Percentiles rank a stretch among this genome's conserved stretches.
Evolutionary conservation across 1,140 invertebrate genomes (phyloP).

Genomic region (Drosophila willistoni): DNA sequence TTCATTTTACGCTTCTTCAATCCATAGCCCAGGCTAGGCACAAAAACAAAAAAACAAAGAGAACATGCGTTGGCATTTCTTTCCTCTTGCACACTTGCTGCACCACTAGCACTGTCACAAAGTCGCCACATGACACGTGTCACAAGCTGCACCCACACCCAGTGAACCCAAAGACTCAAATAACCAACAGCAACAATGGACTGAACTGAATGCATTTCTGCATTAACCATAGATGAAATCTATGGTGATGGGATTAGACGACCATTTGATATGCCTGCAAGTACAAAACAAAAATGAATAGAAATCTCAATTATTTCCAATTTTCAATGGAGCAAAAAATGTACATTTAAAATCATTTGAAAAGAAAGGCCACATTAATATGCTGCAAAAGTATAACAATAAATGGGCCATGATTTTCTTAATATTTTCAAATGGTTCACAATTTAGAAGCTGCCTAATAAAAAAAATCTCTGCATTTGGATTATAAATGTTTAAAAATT

Average conservation of each 20-base stretch:
- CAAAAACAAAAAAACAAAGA: slow-evolving; percentile 42
- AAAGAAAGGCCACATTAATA: no score
- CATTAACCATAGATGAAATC: background rate
- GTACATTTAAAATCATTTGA: no score
- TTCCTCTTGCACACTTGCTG: slow-evolving; percentile 26
- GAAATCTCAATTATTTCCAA: no score
- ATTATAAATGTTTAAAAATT: no score
- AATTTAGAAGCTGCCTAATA: no score
- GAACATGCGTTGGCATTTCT: slow-evolving; percentile 65
- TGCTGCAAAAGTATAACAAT: no score
- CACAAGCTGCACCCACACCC: slow-evolving; percentile 48
- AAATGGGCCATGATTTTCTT: no score
- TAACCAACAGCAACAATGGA: background rate
- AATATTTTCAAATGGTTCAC: no score
- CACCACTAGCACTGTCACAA: slow-evolving; percentile 49
- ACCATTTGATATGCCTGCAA: background rate
- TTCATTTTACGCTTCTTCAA: slow-evolving; percentile 58
- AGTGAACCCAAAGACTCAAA: background rate
- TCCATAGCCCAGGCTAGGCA: background rate
- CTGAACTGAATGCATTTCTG: background rate
- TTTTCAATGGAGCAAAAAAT: no score
- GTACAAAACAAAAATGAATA: no score
- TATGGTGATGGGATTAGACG: background rate
- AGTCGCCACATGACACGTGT: slow-evolving; percentile 74
- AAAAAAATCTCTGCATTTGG: no score